Evolutionary conservation across 1,140 invertebrate species (phyloP).

Genomic region (Trichoplusia ni): DNA sequence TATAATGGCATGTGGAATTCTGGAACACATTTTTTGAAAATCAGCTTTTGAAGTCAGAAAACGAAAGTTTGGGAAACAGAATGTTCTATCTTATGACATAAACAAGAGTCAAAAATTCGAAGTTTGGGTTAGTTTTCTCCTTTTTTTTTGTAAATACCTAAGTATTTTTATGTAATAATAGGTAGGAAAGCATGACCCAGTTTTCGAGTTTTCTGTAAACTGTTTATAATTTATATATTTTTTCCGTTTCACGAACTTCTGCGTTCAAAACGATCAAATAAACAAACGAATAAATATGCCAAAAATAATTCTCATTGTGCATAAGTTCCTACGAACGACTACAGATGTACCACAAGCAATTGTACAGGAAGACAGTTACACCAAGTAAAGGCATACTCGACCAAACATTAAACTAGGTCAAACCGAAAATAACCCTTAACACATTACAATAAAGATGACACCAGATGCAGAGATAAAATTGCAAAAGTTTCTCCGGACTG

Average conservation of each 20-base stretch:
- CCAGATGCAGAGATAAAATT: neutral
- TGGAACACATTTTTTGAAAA: neutral
- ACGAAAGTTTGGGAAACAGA: too few species aligned
- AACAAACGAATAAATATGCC: slow-evolving; percentile 5
- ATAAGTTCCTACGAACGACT: slow-evolving; percentile 33
- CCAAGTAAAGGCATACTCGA: slow-evolving; percentile 25
- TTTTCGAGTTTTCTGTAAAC: too few species aligned
- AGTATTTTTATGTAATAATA: too few species aligned
- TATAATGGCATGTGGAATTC: slow-evolving; percentile 24
- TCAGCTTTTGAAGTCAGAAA: too few species aligned
- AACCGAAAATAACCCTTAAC: neutral
- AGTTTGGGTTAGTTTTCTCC: too few species aligned
- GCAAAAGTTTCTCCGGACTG: slow-evolving; percentile 17
- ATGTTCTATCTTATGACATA: too few species aligned
- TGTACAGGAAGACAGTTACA: slow-evolving; percentile 49
- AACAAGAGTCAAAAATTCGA: too few species aligned
- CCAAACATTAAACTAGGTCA: neutral
- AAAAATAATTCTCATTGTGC: slow-evolving; percentile 23
- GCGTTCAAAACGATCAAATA: neutral
- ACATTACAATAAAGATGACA: neutral
- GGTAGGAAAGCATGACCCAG: too few species aligned
- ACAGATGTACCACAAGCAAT: slow-evolving; percentile 41
- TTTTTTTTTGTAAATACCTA: too few species aligned
- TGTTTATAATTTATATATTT: neutral
- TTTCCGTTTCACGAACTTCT: neutral